Conservation (phyloP, 1,140 invertebrate species). For the Heliothis subflexa region DNA sequence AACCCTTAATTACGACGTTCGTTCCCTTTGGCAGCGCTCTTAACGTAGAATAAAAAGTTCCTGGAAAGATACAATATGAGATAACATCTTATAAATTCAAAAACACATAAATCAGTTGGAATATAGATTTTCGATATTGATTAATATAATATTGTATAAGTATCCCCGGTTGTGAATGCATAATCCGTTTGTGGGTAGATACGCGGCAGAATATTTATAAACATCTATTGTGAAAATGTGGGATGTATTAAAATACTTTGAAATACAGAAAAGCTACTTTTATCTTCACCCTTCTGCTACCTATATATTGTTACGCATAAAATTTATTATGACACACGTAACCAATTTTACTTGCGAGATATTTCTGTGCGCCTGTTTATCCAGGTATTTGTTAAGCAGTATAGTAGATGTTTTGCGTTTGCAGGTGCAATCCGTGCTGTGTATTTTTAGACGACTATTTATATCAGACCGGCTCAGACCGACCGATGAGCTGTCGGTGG, state of each 20-base stretch:
- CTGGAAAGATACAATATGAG: conserved; percentile 49
- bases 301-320: background rate
- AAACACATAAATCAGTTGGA: conserved; percentile 34
- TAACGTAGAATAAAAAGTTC: conserved; percentile 43
- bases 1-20: conserved; percentile 62
- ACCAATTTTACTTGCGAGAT: conserved; percentile 12
- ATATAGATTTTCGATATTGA: conserved; percentile 17
- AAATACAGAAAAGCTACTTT: conserved; percentile 13
- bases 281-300: conserved; percentile 16
- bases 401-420: conserved; percentile 55
- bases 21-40: conserved; percentile 53
- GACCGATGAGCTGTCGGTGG: conserved; percentile 65
- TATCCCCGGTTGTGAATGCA: background rate
- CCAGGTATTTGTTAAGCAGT: conserved; percentile 46
- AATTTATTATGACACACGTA: conserved; percentile 33
- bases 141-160: background rate
- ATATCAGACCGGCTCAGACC: conserved; percentile 73
- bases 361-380: conserved; percentile 38
- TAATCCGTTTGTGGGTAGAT: background rate
- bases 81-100: conserved; percentile 44
- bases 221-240: conserved; percentile 18
- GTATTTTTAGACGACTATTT: conserved; percentile 82
- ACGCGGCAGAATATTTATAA: conserved; percentile 8
- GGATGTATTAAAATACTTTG: conserved; percentile 16
- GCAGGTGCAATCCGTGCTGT: conserved; percentile 76